These are phyloP conservation scores for Drosophila nebulosa DNA, from an alignment of 1,140 invertebrate genomes.

Conservation along the genomic window DNA sequence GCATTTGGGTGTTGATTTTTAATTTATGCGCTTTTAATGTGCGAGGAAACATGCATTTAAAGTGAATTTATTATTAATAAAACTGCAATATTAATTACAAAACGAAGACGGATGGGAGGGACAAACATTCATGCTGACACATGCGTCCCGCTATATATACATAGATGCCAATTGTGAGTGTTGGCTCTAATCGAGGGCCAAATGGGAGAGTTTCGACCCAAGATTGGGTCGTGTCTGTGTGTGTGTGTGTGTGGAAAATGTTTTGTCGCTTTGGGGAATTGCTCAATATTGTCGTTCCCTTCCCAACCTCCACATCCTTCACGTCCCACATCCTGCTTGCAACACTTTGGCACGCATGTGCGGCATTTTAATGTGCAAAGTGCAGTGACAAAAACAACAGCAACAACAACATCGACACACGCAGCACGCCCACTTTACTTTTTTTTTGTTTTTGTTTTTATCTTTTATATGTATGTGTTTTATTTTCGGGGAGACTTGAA, in stretches of 20 bases:
- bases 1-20: slow-evolving; percentile 77
- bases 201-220: background rate
- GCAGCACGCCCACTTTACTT: slow-evolving; percentile 76
- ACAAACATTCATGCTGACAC: background rate
- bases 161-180: background rate
- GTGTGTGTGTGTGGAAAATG: slow-evolving; percentile 28
- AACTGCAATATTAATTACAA: slow-evolving; percentile 65
- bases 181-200: slow-evolving; percentile 3
- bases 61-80: slow-evolving; percentile 77
- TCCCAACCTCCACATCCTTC: slow-evolving; percentile 15
- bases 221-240: background rate
- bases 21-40: slow-evolving; percentile 79
- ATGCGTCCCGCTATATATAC: too few relatives aligned
- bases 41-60: slow-evolving; percentile 75
- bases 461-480: background rate
- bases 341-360: slow-evolving; percentile 73
- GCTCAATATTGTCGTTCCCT: slow-evolving; percentile 32
- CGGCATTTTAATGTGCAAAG: slow-evolving; percentile 74
- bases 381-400: slow-evolving; percentile 38
- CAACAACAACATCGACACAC: slow-evolving; percentile 54
- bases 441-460: too few relatives aligned
- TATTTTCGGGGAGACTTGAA: slow-evolving; percentile 1
- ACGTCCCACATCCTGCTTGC: slow-evolving; percentile 45
- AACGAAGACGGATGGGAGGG: background rate
- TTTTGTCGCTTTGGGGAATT: slow-evolving; percentile 32